Evolutionary conservation across 2,797 vertebrate genomes (phyloP).

Genomic region (Leontocebus nigricollis): DNA sequence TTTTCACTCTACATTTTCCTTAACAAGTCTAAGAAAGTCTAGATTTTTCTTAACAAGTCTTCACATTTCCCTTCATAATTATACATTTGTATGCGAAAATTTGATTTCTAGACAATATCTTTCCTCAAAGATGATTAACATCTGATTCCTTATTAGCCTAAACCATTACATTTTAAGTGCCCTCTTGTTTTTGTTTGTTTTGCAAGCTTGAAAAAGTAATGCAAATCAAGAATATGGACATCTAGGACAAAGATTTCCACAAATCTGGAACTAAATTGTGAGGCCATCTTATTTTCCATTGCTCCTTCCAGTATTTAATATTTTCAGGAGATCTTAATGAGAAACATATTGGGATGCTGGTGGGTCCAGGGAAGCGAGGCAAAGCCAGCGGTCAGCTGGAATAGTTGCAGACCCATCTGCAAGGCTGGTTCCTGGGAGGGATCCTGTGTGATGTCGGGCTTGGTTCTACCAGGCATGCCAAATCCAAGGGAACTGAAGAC

Average conservation of each 20-base stretch:
- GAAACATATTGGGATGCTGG: not conserved
- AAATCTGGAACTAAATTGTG: not conserved
- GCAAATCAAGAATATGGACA: not conserved
- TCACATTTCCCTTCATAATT: not conserved
- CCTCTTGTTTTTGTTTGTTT: not conserved
- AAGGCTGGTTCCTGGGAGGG: not conserved
- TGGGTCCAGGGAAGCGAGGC: not conserved
- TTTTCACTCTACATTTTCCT: not conserved
- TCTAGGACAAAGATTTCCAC: not conserved
- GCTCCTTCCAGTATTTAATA: not conserved
- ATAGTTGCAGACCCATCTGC: not conserved
- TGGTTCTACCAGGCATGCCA: not conserved
- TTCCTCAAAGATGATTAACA: not conserved
- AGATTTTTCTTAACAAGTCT: not conserved
- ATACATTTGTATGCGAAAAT: not conserved
- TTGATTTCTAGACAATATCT: not conserved
- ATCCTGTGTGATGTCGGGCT: not conserved
- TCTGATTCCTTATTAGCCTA: not conserved
- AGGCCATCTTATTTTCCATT: not conserved
- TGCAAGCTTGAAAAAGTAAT: not conserved
- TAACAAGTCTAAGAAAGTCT: not conserved
- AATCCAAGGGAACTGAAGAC: not conserved
- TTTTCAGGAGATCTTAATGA: constrained; percentile 20
- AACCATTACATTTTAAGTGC: not conserved
- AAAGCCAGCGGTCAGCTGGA: not conserved